A percentile compares a stretch with the other conserved stretches of the same genome.
These are phyloP conservation scores for Manacus vitellinus DNA, from an alignment of 2,113 vertebrate genomes.

Conservation along the genomic window DNA sequence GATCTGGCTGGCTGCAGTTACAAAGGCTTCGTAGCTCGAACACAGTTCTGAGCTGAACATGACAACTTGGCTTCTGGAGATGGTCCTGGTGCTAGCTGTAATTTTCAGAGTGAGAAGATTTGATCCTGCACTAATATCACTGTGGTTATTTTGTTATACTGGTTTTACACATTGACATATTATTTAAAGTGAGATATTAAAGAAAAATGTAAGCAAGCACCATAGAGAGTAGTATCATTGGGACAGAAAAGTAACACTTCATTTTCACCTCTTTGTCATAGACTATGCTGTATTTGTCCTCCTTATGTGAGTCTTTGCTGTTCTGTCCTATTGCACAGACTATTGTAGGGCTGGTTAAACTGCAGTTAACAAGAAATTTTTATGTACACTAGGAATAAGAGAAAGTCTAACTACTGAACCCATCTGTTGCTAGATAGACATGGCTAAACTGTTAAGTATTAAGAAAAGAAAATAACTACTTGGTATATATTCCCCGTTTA, in stretches of 20 bases:
- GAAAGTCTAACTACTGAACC: not conserved
- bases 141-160: not conserved
- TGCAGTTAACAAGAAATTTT: not conserved
- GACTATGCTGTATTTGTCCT: not conserved
- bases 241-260: not conserved
- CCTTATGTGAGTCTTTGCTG: not conserved
- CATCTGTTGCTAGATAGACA: not conserved
- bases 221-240: not conserved
- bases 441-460: not conserved
- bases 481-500: not conserved
- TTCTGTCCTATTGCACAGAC: not conserved
- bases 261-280: not conserved
- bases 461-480: not conserved
- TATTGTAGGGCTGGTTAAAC: not conserved
- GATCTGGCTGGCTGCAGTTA: not conserved
- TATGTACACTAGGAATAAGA: not conserved
- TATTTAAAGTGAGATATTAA: not conserved
- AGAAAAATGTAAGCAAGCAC: not conserved
- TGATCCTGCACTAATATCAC: not conserved
- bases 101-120: not conserved
- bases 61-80: not conserved
- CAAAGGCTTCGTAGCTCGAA: not conserved
- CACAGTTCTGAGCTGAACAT: not conserved
- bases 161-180: not conserved
- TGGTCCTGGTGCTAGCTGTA: fast-evolving